These are phyloP conservation scores for Conus ventricosus DNA, from an alignment of 1,140 invertebrate species.

Conservation along the genomic window DNA sequence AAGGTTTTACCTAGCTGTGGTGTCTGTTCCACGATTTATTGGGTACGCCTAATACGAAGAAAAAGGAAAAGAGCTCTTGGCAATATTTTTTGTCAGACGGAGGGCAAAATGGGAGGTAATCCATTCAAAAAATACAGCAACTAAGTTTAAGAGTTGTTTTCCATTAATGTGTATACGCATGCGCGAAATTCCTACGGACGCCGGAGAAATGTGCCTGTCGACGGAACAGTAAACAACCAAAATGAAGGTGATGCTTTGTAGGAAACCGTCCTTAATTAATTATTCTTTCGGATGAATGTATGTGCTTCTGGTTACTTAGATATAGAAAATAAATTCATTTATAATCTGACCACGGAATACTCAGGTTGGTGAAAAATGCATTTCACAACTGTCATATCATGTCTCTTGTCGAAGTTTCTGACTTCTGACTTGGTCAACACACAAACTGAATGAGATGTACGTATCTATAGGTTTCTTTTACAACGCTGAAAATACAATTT, in stretches of 20 bases:
- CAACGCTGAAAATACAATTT: neutral
- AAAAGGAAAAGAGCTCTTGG: neutral
- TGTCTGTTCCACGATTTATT: neutral
- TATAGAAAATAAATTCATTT: too few relatives aligned
- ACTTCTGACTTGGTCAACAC: neutral
- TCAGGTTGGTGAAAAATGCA: too few relatives aligned
- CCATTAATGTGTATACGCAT: conserved; percentile 4
- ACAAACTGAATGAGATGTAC: neutral
- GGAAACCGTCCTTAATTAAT: neutral
- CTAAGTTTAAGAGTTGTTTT: neutral
- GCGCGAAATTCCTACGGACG: conserved; percentile 37
- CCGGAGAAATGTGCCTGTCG: neutral
- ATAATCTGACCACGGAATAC: too few relatives aligned
- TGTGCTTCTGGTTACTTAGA: neutral
- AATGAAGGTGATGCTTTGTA: neutral
- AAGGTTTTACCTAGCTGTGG: too few relatives aligned
- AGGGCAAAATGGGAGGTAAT: neutral
- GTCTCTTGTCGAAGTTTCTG: neutral
- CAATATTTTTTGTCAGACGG: neutral
- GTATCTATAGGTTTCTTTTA: neutral
- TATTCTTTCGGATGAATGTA: neutral
- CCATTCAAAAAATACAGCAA: neutral
- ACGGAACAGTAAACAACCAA: neutral
- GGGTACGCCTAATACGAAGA: neutral
- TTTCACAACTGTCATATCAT: neutral